Conservation (phyloP, 2,797 vertebrate species). For the Anas flavirostris region DNA sequence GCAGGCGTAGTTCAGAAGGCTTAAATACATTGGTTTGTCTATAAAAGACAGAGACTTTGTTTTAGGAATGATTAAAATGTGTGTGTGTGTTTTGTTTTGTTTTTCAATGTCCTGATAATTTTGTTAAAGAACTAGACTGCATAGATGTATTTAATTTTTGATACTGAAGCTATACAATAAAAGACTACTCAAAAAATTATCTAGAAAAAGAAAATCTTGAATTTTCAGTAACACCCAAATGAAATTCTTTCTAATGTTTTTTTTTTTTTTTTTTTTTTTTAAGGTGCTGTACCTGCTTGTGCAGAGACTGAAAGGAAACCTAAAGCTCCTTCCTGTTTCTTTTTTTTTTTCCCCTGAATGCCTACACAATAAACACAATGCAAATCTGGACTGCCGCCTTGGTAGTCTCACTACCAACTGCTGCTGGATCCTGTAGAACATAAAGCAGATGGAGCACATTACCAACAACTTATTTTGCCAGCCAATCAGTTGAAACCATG, state of each 20-base stretch:
- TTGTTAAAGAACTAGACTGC: slow-evolving; percentile 1
- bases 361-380: slow-evolving; percentile 49
- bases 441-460: slow-evolving; percentile 62
- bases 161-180: background rate
- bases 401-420: slow-evolving; percentile 41
- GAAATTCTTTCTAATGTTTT: background rate
- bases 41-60: background rate
- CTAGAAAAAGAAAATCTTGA: slow-evolving; percentile 10
- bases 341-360: background rate
- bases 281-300: background rate
- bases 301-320: background rate
- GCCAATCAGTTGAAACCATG: slow-evolving; percentile 48
- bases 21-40: background rate
- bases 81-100: background rate
- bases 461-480: slow-evolving; percentile 37
- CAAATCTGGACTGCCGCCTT: slow-evolving; percentile 43
- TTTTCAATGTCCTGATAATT: background rate
- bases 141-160: background rate
- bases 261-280: background rate
- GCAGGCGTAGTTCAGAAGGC: background rate
- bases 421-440: slow-evolving; percentile 58
- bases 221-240: background rate
- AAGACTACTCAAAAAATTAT: background rate
- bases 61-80: background rate
- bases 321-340: background rate